Base-by-base conservation (phyloP, 2,888 invertebrate species). In the Oxystoma pomonae region DNA sequence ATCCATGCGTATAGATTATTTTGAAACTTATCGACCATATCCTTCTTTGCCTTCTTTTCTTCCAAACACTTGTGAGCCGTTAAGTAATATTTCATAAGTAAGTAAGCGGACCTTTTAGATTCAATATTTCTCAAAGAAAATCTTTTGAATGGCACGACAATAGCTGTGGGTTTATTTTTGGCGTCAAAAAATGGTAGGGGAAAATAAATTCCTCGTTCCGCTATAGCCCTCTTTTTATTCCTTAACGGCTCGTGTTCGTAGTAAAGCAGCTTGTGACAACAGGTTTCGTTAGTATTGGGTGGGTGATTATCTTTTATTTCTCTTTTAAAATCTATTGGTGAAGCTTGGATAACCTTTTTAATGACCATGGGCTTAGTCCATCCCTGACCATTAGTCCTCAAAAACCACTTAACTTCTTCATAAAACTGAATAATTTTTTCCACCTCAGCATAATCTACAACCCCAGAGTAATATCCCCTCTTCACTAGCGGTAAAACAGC, bases 101-200 rank as follows among this genome's bases (percentile, higher is more conserved):
- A 73, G 63, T 82, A 81, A 0, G 82, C 78, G 1, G 83, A 81
- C 55, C 67, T 68, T 60, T 68, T 70, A 5, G 72, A 70, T 64
- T 74, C 74, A 17, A 74, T 73, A 21, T 84, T 84, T 21, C 84
- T 76, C 55, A 89, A 74, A 19, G 81, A 78, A 60, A 81, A 78
- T 22, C 61, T 69, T 62, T 68, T 85, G 59, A 88, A 81, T 0
- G 89, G 89, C 19, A 89, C 70, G 58, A 87, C 87, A 71, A 89
- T 84, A n/a, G 83, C 81, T 0, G 84, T 81, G n/a, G 80, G 1
- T 73, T 71, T 55, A 82, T 17, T 59, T 62, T 67, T 80, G 77
- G 87, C 85, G 70, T 86, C 85, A 50, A 89, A 81, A 66, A 82
- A 82, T 0, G 89, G 89, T 51, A 86, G 75, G 0, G 87, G 86